Percentiles rank a stretch among this genome's conserved stretches.
These are phyloP conservation scores for Bellardia bayeri DNA, from an alignment of 2,888 invertebrate genomes.

Conservation along the genomic window DNA sequence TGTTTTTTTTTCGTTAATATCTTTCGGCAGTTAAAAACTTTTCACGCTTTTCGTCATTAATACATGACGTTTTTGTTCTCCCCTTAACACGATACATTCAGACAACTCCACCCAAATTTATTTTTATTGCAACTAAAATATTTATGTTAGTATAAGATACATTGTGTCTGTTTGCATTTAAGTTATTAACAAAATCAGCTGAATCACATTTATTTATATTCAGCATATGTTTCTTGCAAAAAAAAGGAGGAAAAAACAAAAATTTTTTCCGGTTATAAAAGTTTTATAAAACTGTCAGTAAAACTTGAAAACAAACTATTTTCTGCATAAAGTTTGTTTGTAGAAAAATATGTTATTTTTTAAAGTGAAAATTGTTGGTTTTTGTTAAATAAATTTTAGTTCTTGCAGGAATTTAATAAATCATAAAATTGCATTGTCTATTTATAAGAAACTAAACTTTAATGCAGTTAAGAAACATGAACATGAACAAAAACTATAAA, in stretches of 20 bases:
- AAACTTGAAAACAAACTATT: conserved; percentile 29
- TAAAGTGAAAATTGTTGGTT: conserved; percentile 14
- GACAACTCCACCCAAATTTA: conserved; percentile 62
- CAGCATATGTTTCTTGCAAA: conserved; percentile 46
- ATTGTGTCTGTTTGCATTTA: conserved; percentile 18
- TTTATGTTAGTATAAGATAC: conserved; percentile 9
- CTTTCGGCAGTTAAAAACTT: conserved; percentile 35
- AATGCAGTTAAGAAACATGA: conserved; percentile 52
- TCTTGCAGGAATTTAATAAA: conserved; percentile 51
- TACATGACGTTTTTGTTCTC: conserved; percentile 37
- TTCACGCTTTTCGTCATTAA: conserved; percentile 59
- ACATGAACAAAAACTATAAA: conserved; percentile 31
- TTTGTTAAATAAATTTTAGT: conserved; percentile 21
- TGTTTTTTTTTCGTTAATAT: conserved; percentile 17
- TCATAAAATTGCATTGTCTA: conserved; percentile 64
- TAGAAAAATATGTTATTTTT: conserved; percentile 3
- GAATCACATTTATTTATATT: conserved; percentile 48
- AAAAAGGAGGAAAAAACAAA: background rate
- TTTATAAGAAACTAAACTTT: conserved; percentile 60
- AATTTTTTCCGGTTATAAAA: conserved; percentile 36
- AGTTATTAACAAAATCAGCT: conserved; percentile 59
- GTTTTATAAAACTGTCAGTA: conserved; percentile 41
- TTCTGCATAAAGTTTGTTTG: conserved; percentile 42
- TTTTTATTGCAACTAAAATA: conserved; percentile 2
- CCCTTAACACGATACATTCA: background rate